Evolutionary conservation across 2,888 invertebrate species (phyloP), one percentile per base, ranked within the genome.

Genomic region (Orthonevra nobilis): DNA sequence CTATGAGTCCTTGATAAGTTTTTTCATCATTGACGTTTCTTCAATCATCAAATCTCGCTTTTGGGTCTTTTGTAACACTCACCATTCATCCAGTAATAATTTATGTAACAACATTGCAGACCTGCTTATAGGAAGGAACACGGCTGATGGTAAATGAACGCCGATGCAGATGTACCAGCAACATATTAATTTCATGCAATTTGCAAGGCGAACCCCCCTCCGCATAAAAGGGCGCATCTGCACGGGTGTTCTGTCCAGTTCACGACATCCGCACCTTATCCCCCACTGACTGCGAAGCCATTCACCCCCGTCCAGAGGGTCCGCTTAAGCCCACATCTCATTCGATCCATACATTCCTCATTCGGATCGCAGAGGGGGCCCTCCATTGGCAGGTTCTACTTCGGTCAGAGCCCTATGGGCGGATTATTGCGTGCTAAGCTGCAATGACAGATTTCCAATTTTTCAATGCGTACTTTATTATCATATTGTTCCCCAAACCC

Each of bases 381-480:
- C 69, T 23, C 26, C 17, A 36, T 38, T 48, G 48, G 15, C 17
- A 60, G 38, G 34, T 52, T 48, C 14, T 17, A 5, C 7, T 34
- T 20, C 15, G 20, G 54, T 23, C 7, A 17, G 2, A 12, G 42
- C 34, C 48, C 50, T 46, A 50, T 50, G 64, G 38, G 54, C 66
- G 40, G 58, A 70, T 44, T 56, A 75, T 81, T 75, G 81, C 82
- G 81, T 82, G 82, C 58, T 77, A 61, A 73, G 69, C 68, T 34
- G 77, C 81, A 82, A 81, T 82, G 81, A 82, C 82, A 82, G 81
- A 82, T 81, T 81, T 81, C 64, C 56, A 64, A 82, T 81, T 81
- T 81, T 56, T 72, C 81, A 73, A 58, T 74, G 61, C 64, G 10
- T 12, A 19, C 34, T 5, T 63, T 50, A 46, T 70, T 66, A 73